Conservation (phyloP, 2,113 vertebrate genomes). For the Poecile atricapillus region DNA sequence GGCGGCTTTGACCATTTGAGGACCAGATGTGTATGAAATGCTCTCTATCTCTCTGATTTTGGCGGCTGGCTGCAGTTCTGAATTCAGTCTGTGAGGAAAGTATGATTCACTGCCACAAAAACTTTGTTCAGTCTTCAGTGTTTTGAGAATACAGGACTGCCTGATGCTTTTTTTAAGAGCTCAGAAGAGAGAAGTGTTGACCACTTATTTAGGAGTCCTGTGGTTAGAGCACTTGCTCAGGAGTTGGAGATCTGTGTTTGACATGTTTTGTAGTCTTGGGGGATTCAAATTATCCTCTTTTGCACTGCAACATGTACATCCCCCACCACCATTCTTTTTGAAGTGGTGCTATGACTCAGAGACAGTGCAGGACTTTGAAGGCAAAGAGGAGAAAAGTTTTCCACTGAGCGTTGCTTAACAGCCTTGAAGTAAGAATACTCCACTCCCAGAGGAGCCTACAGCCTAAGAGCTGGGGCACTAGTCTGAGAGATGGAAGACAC, state of each 20-base stretch:
- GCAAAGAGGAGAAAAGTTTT: background rate
- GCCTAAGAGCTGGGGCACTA: background rate
- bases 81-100: background rate
- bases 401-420: background rate
- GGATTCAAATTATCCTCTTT: background rate
- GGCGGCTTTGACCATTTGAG: background rate
- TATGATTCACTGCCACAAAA: slow-evolving; percentile 9
- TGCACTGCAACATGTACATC: background rate
- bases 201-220: background rate
- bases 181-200: background rate
- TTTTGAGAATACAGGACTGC: background rate
- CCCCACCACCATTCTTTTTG: background rate
- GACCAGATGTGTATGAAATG: slow-evolving; percentile 9
- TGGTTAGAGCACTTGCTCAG: background rate
- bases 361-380: background rate
- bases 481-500: background rate
- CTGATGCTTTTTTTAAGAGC: background rate
- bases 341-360: background rate
- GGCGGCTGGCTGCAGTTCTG: background rate
- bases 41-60: background rate
- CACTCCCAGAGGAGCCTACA: background rate
- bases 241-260: background rate
- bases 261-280: background rate
- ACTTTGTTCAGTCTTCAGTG: background rate
- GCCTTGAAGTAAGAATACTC: background rate